Percentiles rank a stretch among this genome's conserved stretches.
Evolutionary conservation across 2,888 invertebrate genomes (phyloP).

Genomic region (Notodonta dromedarius): DNA sequence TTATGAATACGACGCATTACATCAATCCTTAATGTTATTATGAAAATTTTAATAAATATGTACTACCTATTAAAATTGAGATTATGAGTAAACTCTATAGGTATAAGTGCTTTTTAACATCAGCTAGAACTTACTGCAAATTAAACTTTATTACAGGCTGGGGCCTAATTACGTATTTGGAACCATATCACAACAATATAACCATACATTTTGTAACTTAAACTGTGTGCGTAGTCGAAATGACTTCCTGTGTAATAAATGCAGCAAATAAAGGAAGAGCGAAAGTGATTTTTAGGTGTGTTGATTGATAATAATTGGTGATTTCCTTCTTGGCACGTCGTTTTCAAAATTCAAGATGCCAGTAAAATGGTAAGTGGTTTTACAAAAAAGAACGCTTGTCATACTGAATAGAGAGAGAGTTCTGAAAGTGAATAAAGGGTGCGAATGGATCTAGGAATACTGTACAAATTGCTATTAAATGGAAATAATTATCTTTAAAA

Average conservation of each 20-base stretch:
- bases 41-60: too few species aligned
- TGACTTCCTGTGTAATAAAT: not conserved
- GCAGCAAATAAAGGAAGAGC: not conserved
- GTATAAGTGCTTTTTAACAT: too few species aligned
- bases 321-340: not conserved
- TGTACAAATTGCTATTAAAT: too few species aligned
- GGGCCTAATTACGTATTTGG: too few species aligned
- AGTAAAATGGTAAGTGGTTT: not conserved
- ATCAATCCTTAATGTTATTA: too few species aligned
- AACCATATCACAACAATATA: not conserved
- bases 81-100: too few species aligned
- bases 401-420: not conserved
- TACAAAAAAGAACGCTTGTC: not conserved
- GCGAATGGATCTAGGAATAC: not conserved
- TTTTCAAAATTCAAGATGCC: not conserved
- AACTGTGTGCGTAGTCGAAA: too few species aligned
- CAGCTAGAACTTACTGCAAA: too few species aligned
- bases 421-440: not conserved
- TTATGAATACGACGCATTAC: too few species aligned
- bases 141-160: not conserved
- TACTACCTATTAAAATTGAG: too few species aligned
- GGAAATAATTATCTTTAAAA: too few species aligned
- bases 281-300: constrained; percentile 1
- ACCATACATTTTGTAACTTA: constrained; percentile 18
- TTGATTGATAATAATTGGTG: constrained; percentile 6